A percentile compares a stretch with the other conserved stretches of the same genome.
phyloP scores from a whole-genome alignment of 2,113 vertebrate genomes.

The Isurus oxyrinchus region DNA sequence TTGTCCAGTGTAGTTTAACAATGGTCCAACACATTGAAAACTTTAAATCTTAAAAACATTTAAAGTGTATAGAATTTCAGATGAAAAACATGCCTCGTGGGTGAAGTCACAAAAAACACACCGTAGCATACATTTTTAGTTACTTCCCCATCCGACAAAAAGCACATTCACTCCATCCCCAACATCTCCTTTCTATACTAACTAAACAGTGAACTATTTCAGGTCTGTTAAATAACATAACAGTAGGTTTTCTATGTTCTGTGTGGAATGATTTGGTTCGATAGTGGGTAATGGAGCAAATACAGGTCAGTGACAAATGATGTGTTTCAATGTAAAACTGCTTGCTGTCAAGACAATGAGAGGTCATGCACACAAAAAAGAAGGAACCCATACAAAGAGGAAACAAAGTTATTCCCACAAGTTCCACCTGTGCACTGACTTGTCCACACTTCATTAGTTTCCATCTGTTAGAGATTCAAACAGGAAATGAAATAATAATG shows the following conservation, averaged over 20 bases:
- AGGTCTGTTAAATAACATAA: constrained; percentile 27
- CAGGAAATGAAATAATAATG: constrained; percentile 47
- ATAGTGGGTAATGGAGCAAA: constrained; percentile 37
- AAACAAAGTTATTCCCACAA: not conserved
- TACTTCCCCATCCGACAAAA: not conserved
- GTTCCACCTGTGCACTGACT: constrained; percentile 36
- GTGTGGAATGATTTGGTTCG: constrained; percentile 35
- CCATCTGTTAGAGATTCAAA: constrained; percentile 41
- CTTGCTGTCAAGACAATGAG: constrained; percentile 38
- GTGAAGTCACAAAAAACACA: not conserved
- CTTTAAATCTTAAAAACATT: not conserved
- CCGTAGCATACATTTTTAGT: not conserved
- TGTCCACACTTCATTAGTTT: constrained; percentile 48
- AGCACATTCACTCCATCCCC: not conserved
- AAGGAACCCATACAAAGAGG: constrained; percentile 26
- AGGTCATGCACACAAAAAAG: not conserved
- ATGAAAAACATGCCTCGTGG: not conserved
- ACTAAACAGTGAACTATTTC: constrained; percentile 8
- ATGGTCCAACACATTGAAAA: not conserved
- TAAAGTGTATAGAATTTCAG: not conserved
- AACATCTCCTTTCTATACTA: constrained; percentile 16
- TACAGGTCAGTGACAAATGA: constrained; percentile 48
- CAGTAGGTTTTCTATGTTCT: constrained; percentile 20
- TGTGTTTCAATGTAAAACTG: constrained; percentile 42
- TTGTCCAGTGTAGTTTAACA: not conserved